Evolutionary conservation across 1,140 invertebrate genomes (phyloP).

Genomic region (Gryllus bimaculatus): DNA sequence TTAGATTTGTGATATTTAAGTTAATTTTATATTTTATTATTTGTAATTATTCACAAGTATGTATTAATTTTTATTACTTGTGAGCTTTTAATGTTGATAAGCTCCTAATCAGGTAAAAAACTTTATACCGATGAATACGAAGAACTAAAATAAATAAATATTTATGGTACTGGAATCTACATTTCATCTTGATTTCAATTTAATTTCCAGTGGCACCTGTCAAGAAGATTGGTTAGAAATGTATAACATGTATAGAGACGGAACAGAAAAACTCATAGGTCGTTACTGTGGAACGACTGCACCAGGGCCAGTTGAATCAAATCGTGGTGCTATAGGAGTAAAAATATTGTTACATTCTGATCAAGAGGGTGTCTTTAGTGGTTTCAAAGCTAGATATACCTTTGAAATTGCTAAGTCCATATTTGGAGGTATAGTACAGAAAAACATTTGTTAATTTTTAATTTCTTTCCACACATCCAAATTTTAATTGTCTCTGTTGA

Average conservation of each 20-base stretch:
- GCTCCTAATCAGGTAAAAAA: too few species aligned
- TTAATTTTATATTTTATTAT: too few species aligned
- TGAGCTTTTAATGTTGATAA: too few species aligned
- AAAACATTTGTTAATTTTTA: conserved; percentile 7
- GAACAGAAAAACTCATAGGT: conserved; percentile 70
- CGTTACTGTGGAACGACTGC: conserved; percentile 75
- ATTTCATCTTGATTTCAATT: background rate
- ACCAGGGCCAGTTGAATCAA: conserved; percentile 83
- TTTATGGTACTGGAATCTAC: too few species aligned
- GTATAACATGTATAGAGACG: conserved; percentile 74
- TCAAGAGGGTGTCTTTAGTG: conserved; percentile 70
- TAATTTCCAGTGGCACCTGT: conserved; percentile 37
- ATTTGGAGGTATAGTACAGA: conserved; percentile 54
- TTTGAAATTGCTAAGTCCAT: conserved; percentile 80
- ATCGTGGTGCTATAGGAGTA: conserved; percentile 69
- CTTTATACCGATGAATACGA: too few species aligned
- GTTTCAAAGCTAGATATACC: conserved; percentile 81
- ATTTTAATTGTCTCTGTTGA: background rate
- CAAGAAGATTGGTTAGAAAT: conserved; percentile 90
- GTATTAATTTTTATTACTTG: too few species aligned
- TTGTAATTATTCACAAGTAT: too few species aligned
- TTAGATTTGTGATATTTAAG: too few species aligned
- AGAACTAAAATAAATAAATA: too few species aligned
- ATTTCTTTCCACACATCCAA: background rate
- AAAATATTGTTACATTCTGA: conserved; percentile 79